Base-by-base conservation (phyloP, 2,113 vertebrate genomes). In the Podilymbus podiceps region DNA sequence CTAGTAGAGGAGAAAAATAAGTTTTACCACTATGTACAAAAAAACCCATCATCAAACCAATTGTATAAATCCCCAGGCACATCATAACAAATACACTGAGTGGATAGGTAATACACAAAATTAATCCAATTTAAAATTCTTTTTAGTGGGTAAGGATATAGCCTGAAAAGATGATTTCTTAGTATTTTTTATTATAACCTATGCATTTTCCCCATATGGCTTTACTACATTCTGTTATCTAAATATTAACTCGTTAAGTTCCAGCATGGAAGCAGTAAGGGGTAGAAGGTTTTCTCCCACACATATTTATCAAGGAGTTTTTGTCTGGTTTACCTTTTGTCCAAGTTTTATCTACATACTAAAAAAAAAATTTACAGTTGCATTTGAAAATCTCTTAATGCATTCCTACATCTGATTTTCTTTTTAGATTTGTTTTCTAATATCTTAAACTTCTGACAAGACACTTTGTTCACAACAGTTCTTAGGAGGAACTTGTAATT, bases 1-100 rank as follows among this genome's bases (percentile, higher is more conserved):
- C 99, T 99, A 96, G 84, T 73, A 94, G 10, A 88, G 83, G 42
- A 74, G 28, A 62, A 97, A 82, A 92, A 90, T 18, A 38, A 82
- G 38, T 33, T 30, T 40, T 12, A 87, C 3, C 23, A 28, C 5
- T 42, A 46, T 9, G 31, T n/a, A 22, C 72, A 85, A 58, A 17
- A 17, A 78, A n/a, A 24, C 3, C 13, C 15, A 46, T 7, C 14
- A 52, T 27, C 21, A 21, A 77, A 46, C 5, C 52, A 35, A 40
- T 5, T 2, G 1, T n/a, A 27, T 33, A 71, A 88, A 86, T 15
- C 21, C 44, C 38, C 8, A 14, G 8, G n/a, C 27, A 72, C 9
- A 49, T 15, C 5, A 24, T 3, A 76, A 66, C 9, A 73, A 47
- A 72, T 24, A 28, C 8, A 53, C 17, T 31, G 14, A 38, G 25